These are phyloP conservation scores for Erpetoichthys calabaricus DNA, from an alignment of 2,797 vertebrate species.

Conservation along the genomic window DNA sequence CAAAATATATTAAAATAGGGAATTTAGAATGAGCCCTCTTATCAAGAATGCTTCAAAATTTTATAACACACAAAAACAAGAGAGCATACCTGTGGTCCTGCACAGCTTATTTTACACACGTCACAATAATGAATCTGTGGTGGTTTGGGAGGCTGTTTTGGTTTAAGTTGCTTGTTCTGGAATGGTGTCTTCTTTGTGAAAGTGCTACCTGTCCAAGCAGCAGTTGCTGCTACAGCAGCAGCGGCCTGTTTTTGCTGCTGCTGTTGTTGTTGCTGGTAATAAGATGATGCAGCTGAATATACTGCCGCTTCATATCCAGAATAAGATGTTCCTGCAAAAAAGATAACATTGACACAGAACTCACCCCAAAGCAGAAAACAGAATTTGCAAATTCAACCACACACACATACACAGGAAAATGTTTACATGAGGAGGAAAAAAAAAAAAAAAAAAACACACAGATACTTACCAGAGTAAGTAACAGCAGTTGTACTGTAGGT, in stretches of 20 bases:
- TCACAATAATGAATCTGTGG: conserved; percentile 98
- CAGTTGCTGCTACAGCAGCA: conserved; percentile 76
- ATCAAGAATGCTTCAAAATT: too few relatives aligned
- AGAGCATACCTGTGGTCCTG: conserved; percentile 78
- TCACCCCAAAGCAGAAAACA: neutral
- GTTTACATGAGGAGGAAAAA: neutral
- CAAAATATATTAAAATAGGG: too few relatives aligned
- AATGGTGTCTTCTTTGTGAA: conserved; percentile 92
- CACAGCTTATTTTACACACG: conserved; percentile 97
- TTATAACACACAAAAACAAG: neutral
- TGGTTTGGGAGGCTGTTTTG: conserved; percentile 88
- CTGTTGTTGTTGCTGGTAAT: conserved; percentile 87
- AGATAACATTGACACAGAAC: conserved; percentile 16
- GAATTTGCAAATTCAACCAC: neutral
- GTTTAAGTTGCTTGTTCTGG: conserved; percentile 86
- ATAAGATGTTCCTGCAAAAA: conserved; percentile 74
- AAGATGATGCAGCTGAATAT: conserved; percentile 90
- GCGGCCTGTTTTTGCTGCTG: conserved; percentile 72
- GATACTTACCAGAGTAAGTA: conserved; percentile 82
- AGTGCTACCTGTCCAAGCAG: conserved; percentile 83
- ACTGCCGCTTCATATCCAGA: conserved; percentile 95
- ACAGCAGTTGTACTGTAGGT: conserved; percentile 94
- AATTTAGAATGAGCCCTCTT: too few relatives aligned
- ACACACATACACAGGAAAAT: neutral
- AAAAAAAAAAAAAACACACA: neutral